These are phyloP conservation scores for Paelopatides confundens DNA, from an alignment of 53 echinoderm and acorn worm genomes.

Conservation along the genomic window DNA sequence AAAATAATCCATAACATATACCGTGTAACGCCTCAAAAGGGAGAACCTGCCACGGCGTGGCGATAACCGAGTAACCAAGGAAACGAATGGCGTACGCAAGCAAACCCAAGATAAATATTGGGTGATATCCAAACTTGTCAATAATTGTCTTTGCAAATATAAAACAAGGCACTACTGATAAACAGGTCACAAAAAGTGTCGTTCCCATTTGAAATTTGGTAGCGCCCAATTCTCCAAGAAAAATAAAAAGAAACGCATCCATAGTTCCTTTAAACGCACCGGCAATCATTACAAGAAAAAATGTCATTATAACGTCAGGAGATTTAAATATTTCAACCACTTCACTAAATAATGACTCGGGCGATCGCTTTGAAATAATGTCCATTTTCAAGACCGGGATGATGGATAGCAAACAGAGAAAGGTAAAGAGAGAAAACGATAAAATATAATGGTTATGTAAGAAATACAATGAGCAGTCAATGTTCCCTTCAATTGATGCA, in stretches of 20 bases:
- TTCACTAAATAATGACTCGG: neutral
- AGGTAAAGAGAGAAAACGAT: neutral
- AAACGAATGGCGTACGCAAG: conserved; percentile 42
- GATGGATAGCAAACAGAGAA: neutral
- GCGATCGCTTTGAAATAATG: neutral
- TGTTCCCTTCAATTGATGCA: neutral
- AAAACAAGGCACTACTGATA: conserved; percentile 38
- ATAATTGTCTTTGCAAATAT: conserved; percentile 24
- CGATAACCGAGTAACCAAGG: conserved; percentile 36
- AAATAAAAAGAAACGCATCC: conserved; percentile 54
- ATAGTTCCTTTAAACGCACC: conserved; percentile 30
- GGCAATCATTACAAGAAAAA: neutral
- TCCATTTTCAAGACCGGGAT: conserved; percentile 10
- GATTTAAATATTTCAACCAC: neutral
- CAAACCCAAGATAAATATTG: conserved; percentile 46
- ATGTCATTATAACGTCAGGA: neutral
- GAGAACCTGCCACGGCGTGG: conserved; percentile 48
- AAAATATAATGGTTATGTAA: neutral
- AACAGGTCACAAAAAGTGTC: conserved; percentile 33
- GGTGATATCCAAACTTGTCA: conserved; percentile 22
- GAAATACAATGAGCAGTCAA: neutral
- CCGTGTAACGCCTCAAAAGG: conserved; percentile 59
- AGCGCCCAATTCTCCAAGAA: conserved; percentile 47
- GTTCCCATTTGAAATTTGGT: conserved; percentile 57
- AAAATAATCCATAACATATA: conserved; percentile 47